Evolutionary conservation across 1,140 invertebrate species (phyloP), one percentile per base, ranked within the genome.

Genomic region (Papilio aristodemus): DNA sequence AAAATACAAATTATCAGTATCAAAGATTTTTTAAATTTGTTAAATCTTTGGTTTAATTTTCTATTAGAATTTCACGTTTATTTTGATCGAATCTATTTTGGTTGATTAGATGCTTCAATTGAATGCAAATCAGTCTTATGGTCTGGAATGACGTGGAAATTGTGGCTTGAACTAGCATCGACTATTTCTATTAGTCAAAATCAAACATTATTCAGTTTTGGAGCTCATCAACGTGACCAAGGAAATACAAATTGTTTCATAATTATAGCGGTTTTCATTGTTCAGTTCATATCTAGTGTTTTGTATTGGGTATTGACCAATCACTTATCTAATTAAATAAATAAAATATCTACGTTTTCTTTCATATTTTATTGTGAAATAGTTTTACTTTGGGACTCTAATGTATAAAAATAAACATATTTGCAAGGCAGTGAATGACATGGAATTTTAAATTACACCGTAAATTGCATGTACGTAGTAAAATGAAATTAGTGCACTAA

Each of bases 401-500:
- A 13, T 50, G 22, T 25, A 3, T 6, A 32, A 2, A 32, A 32
- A 6, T 32, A 3, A 32, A 32, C 6, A 32, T 32, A 6, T 32
- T 32, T 10, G 19, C 46, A 54, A 0, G 9, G 9, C 19, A 10
- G 22, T 19, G 2, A 32, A 17, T 43, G 7, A 46, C 17, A 46
- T 10, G 43, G 9, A 1, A n/a, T 9, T 60, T 14, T 37, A 14
- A 17, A 19, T 11, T 10, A 17, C 32, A 60, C 9, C 17, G n/a
- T 32, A 14, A 64, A 46, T 46, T 36, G 43, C 25, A 39, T 60
- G 22, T 36, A 60, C 46, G 27, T 54, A 32, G 46, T 62, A 37
- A 60, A 79, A 78, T 82, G 73, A 76, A 81, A 84, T 80, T 64
- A 76, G 66, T 57, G 73, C 73, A 81, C 81, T 83, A 74, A 86